These are phyloP conservation scores for Laupala kohalensis DNA, from an alignment of 1,140 invertebrate genomes.

Conservation along the genomic window DNA sequence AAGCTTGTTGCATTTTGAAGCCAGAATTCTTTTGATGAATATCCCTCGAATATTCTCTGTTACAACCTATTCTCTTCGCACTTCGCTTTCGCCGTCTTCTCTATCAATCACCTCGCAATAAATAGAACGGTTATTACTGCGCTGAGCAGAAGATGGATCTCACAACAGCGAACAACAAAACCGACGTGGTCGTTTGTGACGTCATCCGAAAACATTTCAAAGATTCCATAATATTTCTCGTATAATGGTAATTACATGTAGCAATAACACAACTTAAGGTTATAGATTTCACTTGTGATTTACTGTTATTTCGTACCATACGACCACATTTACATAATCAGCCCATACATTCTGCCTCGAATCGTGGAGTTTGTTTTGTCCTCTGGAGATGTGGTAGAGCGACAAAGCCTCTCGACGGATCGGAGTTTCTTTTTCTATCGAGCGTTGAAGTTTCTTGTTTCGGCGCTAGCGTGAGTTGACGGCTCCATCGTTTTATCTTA, in stretches of 20 bases:
- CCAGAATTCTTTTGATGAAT: too few species aligned
- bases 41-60: background rate
- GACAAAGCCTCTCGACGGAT: too few species aligned
- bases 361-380: background rate
- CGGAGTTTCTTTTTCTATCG: too few species aligned
- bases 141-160: background rate
- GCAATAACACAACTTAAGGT: background rate
- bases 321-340: background rate
- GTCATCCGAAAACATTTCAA: background rate
- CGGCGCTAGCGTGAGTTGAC: too few species aligned
- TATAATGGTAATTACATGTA: background rate
- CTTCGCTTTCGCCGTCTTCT: background rate
- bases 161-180: background rate
- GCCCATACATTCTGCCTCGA: background rate
- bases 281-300: background rate
- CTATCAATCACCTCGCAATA: background rate
- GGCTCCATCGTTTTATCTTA: too few species aligned
- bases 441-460: too few species aligned
- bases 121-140: background rate
- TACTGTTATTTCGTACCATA: background rate
- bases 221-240: background rate
- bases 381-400: too few species aligned
- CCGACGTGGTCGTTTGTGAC: background rate
- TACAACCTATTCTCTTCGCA: background rate
- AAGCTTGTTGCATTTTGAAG: too few species aligned